A percentile compares a stretch with the other conserved stretches of the same genome.
These are phyloP conservation scores for Cyphomyrus discorhynchus DNA, from an alignment of 2,113 vertebrate species.

Conservation along the genomic window DNA sequence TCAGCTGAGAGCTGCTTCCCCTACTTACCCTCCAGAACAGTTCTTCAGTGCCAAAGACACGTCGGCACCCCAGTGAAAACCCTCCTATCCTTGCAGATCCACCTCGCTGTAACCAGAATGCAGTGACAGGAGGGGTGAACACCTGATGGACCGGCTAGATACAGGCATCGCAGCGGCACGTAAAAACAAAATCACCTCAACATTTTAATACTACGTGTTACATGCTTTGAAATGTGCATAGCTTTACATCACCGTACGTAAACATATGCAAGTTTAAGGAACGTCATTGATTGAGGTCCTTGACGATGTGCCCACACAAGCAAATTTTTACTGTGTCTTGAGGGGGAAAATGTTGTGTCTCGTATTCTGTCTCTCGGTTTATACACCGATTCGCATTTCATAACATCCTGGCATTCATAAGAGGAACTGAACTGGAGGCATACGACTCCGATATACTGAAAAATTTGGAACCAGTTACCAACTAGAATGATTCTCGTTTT, in stretches of 20 bases:
- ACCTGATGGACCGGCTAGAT: background rate
- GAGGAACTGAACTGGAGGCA: background rate
- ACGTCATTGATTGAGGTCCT: background rate
- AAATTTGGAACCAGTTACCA: background rate
- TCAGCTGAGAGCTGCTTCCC: background rate
- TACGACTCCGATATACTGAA: background rate
- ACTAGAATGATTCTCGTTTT: background rate
- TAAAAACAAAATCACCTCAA: background rate
- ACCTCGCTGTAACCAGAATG: background rate
- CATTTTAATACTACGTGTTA: background rate
- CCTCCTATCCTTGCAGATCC: background rate
- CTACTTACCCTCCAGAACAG: background rate
- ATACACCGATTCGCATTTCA: background rate
- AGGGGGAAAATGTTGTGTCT: background rate
- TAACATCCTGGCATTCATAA: background rate
- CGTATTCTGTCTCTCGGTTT: background rate
- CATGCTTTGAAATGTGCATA: background rate
- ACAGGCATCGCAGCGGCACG: background rate
- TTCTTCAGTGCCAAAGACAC: background rate
- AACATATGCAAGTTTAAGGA: background rate
- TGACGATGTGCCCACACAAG: background rate
- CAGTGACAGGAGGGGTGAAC: background rate
- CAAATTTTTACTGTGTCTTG: background rate
- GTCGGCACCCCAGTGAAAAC: background rate
- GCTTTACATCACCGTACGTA: background rate